Base-by-base conservation (phyloP, 2,888 invertebrate species). In the Ectropis crepuscularia region DNA sequence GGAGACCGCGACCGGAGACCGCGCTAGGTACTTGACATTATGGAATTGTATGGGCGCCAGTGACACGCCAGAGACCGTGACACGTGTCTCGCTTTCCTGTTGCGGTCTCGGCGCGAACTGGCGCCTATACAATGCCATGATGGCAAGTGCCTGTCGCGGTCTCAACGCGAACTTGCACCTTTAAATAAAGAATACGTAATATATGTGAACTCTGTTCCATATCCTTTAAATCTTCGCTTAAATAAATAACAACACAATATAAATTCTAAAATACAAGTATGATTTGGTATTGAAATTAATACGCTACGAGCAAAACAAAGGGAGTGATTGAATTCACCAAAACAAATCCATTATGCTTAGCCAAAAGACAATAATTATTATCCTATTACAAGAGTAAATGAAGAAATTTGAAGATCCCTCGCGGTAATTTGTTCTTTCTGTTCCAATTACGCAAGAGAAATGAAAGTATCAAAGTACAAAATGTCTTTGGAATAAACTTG, bases 301-400 rank as follows among this genome's bases (percentile, higher is more conserved):
- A 71, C 66, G 42, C 6, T 46, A 46, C 36, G 50, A 51, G 53
- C 60, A 57, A 51, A 67, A 68, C 57, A 60, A 72, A 72, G 67
- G 57, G 63, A 75, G 73, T 68, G 71, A 68, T 61, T 57, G 55
- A 69, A 69, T 65, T 63, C 71, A 61, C 60, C 58, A 46, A 70
- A 70, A 70, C 68, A 74, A 79, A 78, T 78, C 72, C 69, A 77
- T 79, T 77, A 76, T 67, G 73, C 70, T 81, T 75, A 73, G 74
- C 76, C 66, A 75, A 74, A 78, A 79, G 76, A 78, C 77, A 84
- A 83, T 83, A 80, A 81, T 81, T 81, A 81, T 83, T 80, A 83
- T 81, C 78, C 80, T 76, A 80, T 83, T 82, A 82, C 81, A 78
- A 79, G 81, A 82, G 77, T 79, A 79, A 84, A 83, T 84, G 78